phyloP scores from a whole-genome alignment of 2,888 invertebrate species.

The Sminthurinus aureus region DNA sequence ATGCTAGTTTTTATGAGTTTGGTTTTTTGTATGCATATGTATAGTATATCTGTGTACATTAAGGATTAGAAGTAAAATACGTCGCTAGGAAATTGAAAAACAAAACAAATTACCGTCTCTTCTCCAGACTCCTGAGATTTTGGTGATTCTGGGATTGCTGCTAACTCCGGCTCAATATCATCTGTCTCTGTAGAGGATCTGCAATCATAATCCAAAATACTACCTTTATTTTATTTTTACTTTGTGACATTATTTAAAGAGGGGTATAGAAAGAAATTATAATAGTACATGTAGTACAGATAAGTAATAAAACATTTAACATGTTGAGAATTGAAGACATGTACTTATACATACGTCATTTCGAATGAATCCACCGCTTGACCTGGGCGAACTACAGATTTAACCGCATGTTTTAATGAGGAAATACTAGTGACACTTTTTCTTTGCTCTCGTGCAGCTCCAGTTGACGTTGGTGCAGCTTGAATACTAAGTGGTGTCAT shows the following conservation, averaged over 20 bases:
- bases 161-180: constrained; percentile 86
- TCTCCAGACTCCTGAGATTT: constrained; percentile 59
- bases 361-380: constrained; percentile 53
- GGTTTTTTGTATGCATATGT: too few species aligned
- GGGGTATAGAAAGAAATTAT: background rate
- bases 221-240: background rate
- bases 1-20: too few species aligned
- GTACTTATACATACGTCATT: too few species aligned
- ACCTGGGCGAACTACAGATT: background rate
- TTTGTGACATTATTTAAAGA: too few species aligned
- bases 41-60: too few species aligned
- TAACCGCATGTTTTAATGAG: constrained; percentile 36
- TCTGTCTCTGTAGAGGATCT: constrained; percentile 71
- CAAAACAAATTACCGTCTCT: constrained; percentile 42
- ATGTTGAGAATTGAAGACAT: too few species aligned
- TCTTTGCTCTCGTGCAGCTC: constrained; percentile 42
- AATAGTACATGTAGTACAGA: background rate
- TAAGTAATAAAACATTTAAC: too few species aligned
- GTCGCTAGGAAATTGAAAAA: background rate
- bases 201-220: too few species aligned
- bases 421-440: constrained; percentile 55
- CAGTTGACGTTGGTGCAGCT: constrained; percentile 9
- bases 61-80: constrained; percentile 25
- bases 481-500: constrained; percentile 52
- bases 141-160: constrained; percentile 86